Percentiles rank a stretch among this genome's conserved stretches.
phyloP scores from a whole-genome alignment of 2,888 invertebrate species.

The Pristionchus maxplancki region DNA sequence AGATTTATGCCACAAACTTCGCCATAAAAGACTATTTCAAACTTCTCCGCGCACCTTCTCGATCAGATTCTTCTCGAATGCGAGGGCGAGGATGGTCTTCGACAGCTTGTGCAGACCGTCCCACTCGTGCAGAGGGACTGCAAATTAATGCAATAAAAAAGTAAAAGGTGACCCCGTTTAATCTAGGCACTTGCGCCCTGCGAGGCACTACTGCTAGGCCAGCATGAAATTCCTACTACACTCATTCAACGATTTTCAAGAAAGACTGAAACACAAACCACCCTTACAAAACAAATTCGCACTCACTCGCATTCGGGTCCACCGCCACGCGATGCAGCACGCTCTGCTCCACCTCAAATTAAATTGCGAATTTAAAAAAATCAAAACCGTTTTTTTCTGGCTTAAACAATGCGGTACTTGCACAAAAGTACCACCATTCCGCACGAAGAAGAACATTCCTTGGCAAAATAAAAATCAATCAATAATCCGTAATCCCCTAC shows the following conservation, averaged over 20 bases:
- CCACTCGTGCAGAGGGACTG: slow-evolving; percentile 54
- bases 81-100: slow-evolving; percentile 52
- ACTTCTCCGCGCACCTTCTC: neutral
- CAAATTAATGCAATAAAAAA: neutral
- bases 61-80: slow-evolving; percentile 51
- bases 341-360: neutral
- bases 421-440: no score
- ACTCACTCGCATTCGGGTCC: neutral
- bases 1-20: no score
- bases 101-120: slow-evolving; percentile 54
- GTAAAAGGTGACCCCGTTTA: no score
- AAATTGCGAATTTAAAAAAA: no score
- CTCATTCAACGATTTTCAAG: no score
- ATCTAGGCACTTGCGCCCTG: no score
- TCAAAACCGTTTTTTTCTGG: no score
- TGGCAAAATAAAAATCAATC: neutral
- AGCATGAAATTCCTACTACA: neutral
- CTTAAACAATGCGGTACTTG: no score
- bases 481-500: neutral
- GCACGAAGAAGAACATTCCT: neutral
- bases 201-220: no score
- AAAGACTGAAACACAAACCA: no score
- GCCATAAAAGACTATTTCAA: no score
- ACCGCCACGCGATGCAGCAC: slow-evolving; percentile 15
- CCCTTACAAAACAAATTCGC: no score